Evolutionary conservation across 1,140 invertebrate genomes (phyloP).

Genomic region (Cephus cinctus): DNA sequence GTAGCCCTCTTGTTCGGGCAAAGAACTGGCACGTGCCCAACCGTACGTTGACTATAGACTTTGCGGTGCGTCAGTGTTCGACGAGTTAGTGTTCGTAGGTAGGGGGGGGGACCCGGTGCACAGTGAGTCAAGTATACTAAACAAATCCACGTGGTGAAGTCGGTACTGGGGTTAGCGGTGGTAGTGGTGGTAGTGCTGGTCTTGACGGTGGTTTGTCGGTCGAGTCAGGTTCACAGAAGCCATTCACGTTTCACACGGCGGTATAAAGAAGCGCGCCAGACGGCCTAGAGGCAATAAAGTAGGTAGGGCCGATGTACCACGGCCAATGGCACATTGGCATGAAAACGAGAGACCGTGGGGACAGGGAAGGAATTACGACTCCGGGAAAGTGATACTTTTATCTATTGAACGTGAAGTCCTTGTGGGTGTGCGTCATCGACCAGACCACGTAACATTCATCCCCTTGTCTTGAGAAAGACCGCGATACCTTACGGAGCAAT

Average conservation of each 20-base stretch:
- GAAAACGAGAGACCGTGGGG: slow-evolving; percentile 17
- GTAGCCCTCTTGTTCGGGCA: no score
- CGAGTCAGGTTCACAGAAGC: slow-evolving; percentile 39
- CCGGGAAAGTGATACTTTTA: no score
- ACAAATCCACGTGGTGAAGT: slow-evolving; percentile 23
- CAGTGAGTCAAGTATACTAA: slow-evolving; percentile 19
- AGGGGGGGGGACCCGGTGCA: no score
- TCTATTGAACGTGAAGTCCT: no score
- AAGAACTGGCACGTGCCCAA: no score
- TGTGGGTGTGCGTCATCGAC: no score
- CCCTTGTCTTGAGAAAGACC: no score
- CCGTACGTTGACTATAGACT: no score
- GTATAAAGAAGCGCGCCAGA: neutral
- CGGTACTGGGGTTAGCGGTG: slow-evolving; percentile 8
- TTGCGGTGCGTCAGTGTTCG: no score
- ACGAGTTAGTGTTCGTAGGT: no score
- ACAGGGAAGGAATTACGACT: slow-evolving; percentile 13
- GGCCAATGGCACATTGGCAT: neutral
- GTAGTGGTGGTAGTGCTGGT: slow-evolving; percentile 10
- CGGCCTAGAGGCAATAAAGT: slow-evolving; percentile 38
- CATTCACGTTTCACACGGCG: slow-evolving; percentile 36
- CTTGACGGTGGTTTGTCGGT: slow-evolving; percentile 19
- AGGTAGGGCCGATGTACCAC: neutral
- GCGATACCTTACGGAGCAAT: no score
- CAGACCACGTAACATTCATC: no score